A percentile compares a stretch with the other conserved stretches of the same genome.
Conservation (phyloP, 2,113 vertebrate genomes). For the Tauraco erythrolophus region DNA sequence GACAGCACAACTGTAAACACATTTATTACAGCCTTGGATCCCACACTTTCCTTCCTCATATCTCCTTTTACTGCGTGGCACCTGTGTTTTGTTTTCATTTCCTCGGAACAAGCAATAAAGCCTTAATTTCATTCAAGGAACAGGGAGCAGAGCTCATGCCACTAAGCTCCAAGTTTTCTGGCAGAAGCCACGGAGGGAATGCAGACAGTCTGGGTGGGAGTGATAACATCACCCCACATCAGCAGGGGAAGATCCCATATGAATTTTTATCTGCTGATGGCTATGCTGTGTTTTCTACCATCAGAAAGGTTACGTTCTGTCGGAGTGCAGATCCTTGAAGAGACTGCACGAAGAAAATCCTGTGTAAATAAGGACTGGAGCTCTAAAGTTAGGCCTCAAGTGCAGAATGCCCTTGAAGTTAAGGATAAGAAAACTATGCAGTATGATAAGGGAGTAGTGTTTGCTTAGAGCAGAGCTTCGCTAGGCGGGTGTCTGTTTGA, state of each 20-base stretch:
- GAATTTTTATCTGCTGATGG: background rate
- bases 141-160: background rate
- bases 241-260: rapidly evolving
- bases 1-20: constrained; percentile 14
- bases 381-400: too few relatives aligned
- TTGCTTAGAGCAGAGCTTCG: too few relatives aligned
- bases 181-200: background rate
- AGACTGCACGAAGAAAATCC: too few relatives aligned
- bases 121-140: constrained; percentile 22
- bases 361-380: too few relatives aligned
- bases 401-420: too few relatives aligned
- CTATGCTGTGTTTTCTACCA: background rate
- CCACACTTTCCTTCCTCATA: background rate
- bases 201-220: background rate
- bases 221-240: background rate
- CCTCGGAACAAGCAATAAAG: constrained; percentile 27
- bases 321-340: too few relatives aligned
- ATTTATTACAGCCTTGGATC: constrained; percentile 38
- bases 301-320: background rate
- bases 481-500: too few relatives aligned
- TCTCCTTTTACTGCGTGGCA: constrained; percentile 18
- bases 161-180: background rate
- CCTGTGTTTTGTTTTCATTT: constrained; percentile 60
- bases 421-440: too few relatives aligned
- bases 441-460: too few relatives aligned